A percentile compares a stretch with the other conserved stretches of the same genome.
These are phyloP conservation scores for Eutolmus rufibarbis DNA, from an alignment of 2,888 invertebrate species.

Conservation along the genomic window DNA sequence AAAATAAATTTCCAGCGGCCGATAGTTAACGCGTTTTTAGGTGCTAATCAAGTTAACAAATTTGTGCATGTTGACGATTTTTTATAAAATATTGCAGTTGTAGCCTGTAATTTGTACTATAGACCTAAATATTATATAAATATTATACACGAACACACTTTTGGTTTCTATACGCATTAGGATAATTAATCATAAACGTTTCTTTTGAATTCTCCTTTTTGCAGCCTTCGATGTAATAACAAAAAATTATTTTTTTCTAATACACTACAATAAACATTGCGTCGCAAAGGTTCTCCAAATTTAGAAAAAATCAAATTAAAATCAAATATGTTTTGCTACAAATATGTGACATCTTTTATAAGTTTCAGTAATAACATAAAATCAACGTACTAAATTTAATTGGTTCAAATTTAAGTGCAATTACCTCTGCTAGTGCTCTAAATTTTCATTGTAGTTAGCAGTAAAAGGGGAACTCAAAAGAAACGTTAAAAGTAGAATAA, in stretches of 20 bases:
- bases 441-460: background rate
- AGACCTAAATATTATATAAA: slow-evolving; percentile 2
- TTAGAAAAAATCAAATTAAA: too few relatives aligned
- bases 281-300: too few relatives aligned
- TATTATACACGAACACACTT: background rate
- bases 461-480: background rate
- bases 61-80: slow-evolving; percentile 31
- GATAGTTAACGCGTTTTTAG: slow-evolving; percentile 29
- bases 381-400: too few relatives aligned
- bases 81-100: slow-evolving; percentile 12
- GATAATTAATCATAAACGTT: background rate
- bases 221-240: background rate
- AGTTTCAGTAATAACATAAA: too few relatives aligned
- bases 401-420: too few relatives aligned
- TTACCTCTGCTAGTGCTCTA: background rate
- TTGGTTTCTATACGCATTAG: slow-evolving; percentile 3
- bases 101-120: slow-evolving; percentile 28
- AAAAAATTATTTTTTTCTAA: too few relatives aligned
- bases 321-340: too few relatives aligned
- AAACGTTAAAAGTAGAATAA: background rate
- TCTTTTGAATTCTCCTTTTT: background rate
- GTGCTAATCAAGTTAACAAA: slow-evolving; percentile 39
- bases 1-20: background rate
- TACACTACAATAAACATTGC: too few relatives aligned
- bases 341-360: too few relatives aligned